Base-by-base conservation (phyloP, 2,797 vertebrate genomes). In the Choloepus didactylus region DNA sequence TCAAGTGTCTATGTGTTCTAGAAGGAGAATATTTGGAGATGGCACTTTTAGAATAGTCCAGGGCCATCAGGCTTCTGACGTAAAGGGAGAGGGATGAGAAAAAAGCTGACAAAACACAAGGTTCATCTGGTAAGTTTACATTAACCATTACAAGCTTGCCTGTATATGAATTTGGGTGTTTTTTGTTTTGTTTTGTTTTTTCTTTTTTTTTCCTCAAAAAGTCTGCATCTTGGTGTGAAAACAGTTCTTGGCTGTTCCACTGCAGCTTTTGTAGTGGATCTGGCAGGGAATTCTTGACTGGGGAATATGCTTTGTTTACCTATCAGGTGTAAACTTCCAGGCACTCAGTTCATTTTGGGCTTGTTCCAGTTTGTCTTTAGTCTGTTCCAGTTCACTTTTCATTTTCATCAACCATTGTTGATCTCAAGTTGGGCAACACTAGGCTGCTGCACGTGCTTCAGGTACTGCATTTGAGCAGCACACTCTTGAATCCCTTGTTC, bases 281-380 rank as follows among this genome's bases (percentile, higher is more conserved):
- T 97, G 97, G 97, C 99, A 99, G 99, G 99, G 98, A 99, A 99
- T 99, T 99, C 99, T 99, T 99, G 99, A 99, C 99, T 99, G 99
- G 99, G 98, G 98, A 98, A 98, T 99, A 98, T 99, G 99, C 99
- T 99, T 99, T 99, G 99, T 99, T 99, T 99, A 99, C 99, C 99
- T 99, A 99, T 99, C 99, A 99, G 99, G 99, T 99, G 99, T 99
- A 99, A 99, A 99, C 99, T 99, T 99, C 99, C 99, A 99, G 99
- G 99, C 99, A 99, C 99, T 99, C 99, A 99, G 99, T 99, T 99
- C 99, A 99, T 99, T 99, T 99, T 99, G 99, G 99, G 99, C 99
- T 99, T 99, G 99, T 99, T 99, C 99, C 99, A 99, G 99, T 99
- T 99, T 99, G 18, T 54, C 99, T 99, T 99, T 99, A 99, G 99